Percentiles rank a stretch among this genome's conserved stretches.
Evolutionary conservation across 2,888 invertebrate species (phyloP).

Genomic region (Phasia obesa): DNA sequence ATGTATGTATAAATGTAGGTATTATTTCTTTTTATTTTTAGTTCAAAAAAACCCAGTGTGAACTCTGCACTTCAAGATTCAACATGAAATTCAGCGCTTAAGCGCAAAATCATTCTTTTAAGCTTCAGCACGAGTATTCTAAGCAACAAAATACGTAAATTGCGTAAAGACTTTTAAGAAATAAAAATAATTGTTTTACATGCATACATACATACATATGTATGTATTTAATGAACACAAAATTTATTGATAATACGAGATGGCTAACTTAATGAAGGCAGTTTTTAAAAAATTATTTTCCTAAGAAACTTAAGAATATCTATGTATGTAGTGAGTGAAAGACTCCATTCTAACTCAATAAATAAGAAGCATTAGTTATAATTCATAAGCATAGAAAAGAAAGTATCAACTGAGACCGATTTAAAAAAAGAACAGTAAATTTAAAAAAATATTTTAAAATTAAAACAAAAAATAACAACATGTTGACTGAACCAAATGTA

Average conservation of each 20-base stretch:
- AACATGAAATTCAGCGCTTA: slow-evolving; percentile 73
- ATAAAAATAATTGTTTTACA: neutral
- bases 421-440: neutral
- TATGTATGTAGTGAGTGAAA: too few species aligned
- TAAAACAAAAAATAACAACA: slow-evolving; percentile 20
- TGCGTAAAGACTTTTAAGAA: slow-evolving; percentile 17
- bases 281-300: too few species aligned
- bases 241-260: too few species aligned
- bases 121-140: slow-evolving; percentile 20
- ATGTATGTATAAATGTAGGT: slow-evolving; percentile 31
- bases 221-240: neutral
- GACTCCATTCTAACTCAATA: too few species aligned
- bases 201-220: too few species aligned
- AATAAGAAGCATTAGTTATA: too few species aligned
- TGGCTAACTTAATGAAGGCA: too few species aligned
- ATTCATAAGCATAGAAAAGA: too few species aligned
- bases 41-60: slow-evolving; percentile 73
- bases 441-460: neutral
- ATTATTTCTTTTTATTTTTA: slow-evolving; percentile 42
- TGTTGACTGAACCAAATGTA: slow-evolving; percentile 56
- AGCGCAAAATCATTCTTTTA: slow-evolving; percentile 51
- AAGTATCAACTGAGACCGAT: neutral
- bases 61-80: slow-evolving; percentile 76
- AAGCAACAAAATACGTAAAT: slow-evolving; percentile 39
- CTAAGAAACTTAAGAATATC: too few species aligned